phyloP scores from a whole-genome alignment of 30 jellyfish, hydroid and myxozoan genomes.

The Sanderia malayensis region DNA sequence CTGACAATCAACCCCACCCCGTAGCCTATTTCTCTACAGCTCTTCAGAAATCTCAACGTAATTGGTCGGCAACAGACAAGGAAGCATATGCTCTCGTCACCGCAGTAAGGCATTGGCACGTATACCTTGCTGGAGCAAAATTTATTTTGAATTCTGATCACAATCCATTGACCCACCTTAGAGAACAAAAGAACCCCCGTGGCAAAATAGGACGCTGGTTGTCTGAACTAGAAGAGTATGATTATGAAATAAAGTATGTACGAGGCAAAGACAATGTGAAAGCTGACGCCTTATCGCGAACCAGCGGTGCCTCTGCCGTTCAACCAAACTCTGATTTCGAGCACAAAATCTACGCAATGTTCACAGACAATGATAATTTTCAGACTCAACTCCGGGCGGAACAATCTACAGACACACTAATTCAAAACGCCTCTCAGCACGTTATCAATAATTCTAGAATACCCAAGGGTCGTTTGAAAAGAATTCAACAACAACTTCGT shows the following conservation, averaged over 20 bases:
- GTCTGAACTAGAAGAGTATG: conserved; percentile 19
- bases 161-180: conserved; percentile 16
- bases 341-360: conserved; percentile 9
- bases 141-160: conserved; percentile 18
- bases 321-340: conserved; percentile 9
- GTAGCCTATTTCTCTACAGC: conserved; percentile 7
- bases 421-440: too few relatives aligned
- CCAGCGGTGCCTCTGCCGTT: neutral
- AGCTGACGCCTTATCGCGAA: conserved; percentile 29
- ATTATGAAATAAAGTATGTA: conserved; percentile 6
- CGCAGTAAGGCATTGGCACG: conserved; percentile 34
- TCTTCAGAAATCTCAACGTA: neutral
- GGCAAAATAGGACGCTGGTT: conserved; percentile 28
- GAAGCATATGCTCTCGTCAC: conserved; percentile 15
- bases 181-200: conserved; percentile 26
- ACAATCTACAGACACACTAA: conserved; percentile 20
- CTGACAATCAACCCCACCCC: conserved; percentile 7
- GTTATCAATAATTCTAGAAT: too few relatives aligned
- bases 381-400: conserved; percentile 6
- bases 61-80: conserved; percentile 35
- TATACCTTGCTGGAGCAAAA: conserved; percentile 26
- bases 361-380: conserved; percentile 15
- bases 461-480: too few relatives aligned
- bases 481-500: conserved; percentile 4
- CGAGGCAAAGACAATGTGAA: conserved; percentile 15